Evolutionary conservation across 2,797 vertebrate species (phyloP), one percentile per base, ranked within the genome.

Genomic region (Coilia nasus): DNA sequence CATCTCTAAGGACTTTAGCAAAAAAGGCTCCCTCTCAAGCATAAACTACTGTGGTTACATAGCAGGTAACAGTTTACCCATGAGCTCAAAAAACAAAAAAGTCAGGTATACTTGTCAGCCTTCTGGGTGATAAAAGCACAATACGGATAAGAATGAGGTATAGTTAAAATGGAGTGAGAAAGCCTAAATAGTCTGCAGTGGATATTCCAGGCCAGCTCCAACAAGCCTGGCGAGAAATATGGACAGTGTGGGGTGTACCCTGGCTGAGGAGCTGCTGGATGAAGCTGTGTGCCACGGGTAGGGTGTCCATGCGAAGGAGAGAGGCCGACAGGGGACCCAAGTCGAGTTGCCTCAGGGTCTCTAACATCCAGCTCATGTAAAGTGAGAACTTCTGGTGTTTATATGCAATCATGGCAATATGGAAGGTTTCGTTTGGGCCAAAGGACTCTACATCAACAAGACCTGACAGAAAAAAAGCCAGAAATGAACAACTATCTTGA

Each of bases 261-360:
- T 95, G 92, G 6, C 90, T 88, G 64, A 95, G 89, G 50, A 96
- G 90, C 0, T 92, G 88, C 12, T 95, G 93, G 23, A 94, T 96
- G 57, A 96, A 92, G 60, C 95, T 95, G 86, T 95, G 84, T 0
- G 94, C 94, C 15, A 95, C 90, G 50, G 92, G 92, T 47, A 95
- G 85, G 85, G 96, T 95, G 0, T 94, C 94, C 85, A 95, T 85
- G 86, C 96, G 95, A 90, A 95, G 96, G 1, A 95, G 93, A 6
- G 95, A 95, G 89, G 94, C 95, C 95, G 81, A 96, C 95, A 88
- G 95, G 95, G 89, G 93, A 92, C 94, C 96, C 7, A 93, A 91
- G 9, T 96, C 93, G 31, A 92, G 88, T 80, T 88, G 88, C 78
- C 56, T 87, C 46, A 90, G 50, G 2, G 86, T 87, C n/a, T 91